These are phyloP conservation scores for Salpingus planirostris DNA, from an alignment of 2,888 invertebrate species.

Conservation along the genomic window DNA sequence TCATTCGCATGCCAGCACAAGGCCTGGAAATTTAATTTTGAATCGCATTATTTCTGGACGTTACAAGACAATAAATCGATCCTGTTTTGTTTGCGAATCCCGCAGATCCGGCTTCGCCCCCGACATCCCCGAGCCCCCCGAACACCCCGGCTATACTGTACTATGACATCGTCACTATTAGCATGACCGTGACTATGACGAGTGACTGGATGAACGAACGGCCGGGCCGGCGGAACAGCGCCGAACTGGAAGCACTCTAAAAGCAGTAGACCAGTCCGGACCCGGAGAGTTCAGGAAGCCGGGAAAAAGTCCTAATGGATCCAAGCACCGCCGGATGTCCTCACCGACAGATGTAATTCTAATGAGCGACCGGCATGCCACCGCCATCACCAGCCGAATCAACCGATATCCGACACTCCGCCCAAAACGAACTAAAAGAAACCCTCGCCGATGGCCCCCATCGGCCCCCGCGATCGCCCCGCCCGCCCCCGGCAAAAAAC, in stretches of 20 bases:
- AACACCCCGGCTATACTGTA: too few relatives aligned
- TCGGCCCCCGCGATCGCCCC: too few relatives aligned
- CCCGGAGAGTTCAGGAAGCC: conserved; percentile 12
- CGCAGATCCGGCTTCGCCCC: too few relatives aligned
- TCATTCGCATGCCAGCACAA: conserved; percentile 33
- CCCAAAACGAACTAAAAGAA: too few relatives aligned
- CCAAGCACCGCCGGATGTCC: conserved; percentile 12
- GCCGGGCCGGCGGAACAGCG: neutral
- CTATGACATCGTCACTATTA: too few relatives aligned
- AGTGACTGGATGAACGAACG: neutral
- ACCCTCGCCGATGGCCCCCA: too few relatives aligned
- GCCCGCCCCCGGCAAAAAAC: too few relatives aligned
- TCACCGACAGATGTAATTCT: conserved; percentile 17
- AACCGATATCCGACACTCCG: conserved; percentile 7
- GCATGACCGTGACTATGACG: neutral
- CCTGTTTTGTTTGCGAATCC: conserved; percentile 20
- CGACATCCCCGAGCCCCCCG: too few relatives aligned
- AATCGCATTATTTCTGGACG: conserved; percentile 37
- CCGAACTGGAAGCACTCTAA: neutral
- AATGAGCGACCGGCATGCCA: conserved; percentile 16
- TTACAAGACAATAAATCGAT: conserved; percentile 37
- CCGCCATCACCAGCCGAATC: neutral
- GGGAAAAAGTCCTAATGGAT: conserved; percentile 18
- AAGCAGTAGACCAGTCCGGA: neutral
- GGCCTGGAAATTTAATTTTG: conserved; percentile 36